A percentile compares a stretch with the other conserved stretches of the same genome.
phyloP scores from a whole-genome alignment of 2,888 invertebrate genomes.

The Congeria kusceri region DNA sequence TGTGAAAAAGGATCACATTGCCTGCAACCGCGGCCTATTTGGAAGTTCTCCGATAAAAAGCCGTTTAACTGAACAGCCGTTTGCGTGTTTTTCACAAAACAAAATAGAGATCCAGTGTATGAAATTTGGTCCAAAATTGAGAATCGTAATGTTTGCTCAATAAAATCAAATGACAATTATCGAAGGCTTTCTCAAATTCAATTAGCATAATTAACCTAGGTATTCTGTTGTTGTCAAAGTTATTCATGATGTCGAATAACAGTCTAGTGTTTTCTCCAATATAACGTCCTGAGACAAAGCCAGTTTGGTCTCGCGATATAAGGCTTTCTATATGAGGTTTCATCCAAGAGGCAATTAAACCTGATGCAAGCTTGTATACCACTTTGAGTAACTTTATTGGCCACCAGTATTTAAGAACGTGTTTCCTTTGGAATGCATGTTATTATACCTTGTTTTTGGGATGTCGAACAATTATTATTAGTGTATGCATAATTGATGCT shows the following conservation, averaged over 20 bases:
- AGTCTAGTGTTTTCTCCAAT: conserved; percentile 58
- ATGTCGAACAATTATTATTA: too few species aligned
- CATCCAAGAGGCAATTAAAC: conserved; percentile 36
- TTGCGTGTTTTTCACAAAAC: not conserved
- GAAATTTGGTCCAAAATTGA: conserved; percentile 39
- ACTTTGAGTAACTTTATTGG: conserved; percentile 23
- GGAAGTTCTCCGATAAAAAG: conserved; percentile 1
- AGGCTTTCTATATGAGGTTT: conserved; percentile 44
- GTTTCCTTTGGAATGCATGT: too few species aligned
- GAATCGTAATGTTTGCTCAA: conserved; percentile 27
- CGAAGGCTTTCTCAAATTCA: conserved; percentile 56
- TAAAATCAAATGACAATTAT: conserved; percentile 40
- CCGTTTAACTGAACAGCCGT: conserved; percentile 7
- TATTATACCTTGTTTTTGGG: too few species aligned
- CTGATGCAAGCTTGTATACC: conserved; percentile 51
- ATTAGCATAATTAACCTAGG: conserved; percentile 44
- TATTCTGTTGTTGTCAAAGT: conserved; percentile 40
- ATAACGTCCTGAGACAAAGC: conserved; percentile 46
- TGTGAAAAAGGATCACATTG: conserved; percentile 36
- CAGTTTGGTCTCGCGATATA: conserved; percentile 47
- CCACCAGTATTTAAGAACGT: not conserved
- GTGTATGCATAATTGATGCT: too few species aligned
- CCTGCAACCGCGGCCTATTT: conserved; percentile 24
- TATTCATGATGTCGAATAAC: conserved; percentile 55
- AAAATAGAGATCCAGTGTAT: conserved; percentile 28